Percentiles rank a stretch among this genome's conserved stretches.
Evolutionary conservation across 1,140 invertebrate species (phyloP).

Genomic region (Drosophila ambigua): DNA sequence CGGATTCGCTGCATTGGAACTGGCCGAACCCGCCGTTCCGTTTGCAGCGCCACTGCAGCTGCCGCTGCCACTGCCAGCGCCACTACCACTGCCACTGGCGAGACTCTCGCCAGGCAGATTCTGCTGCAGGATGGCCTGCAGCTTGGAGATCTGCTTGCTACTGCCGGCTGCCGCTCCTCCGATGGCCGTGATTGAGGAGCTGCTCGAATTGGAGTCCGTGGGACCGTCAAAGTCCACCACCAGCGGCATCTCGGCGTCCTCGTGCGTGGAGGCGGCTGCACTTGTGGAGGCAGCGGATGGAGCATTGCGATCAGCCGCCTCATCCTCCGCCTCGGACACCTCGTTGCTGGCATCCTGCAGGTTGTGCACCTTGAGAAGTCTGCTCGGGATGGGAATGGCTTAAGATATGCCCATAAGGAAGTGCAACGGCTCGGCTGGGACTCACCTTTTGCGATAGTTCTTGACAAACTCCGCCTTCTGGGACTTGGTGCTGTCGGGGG

Average conservation of each 20-base stretch:
- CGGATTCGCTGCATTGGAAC: not conserved
- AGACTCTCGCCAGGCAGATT: constrained; percentile 36
- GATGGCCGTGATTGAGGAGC: constrained; percentile 52
- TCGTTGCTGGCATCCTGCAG: constrained; percentile 87
- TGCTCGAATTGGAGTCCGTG: constrained; percentile 70
- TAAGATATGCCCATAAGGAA: not conserved
- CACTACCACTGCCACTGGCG: not conserved
- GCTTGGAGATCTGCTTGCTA: constrained; percentile 71
- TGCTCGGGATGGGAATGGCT: constrained; percentile 69
- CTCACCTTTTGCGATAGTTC: constrained; percentile 88
- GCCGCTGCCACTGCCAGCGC: not conserved
- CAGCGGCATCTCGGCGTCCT: constrained; percentile 53
- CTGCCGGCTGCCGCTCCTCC: constrained; percentile 9
- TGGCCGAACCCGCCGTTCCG: constrained; percentile 16
- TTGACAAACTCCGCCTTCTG: constrained; percentile 87
- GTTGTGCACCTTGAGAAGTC: constrained; percentile 89
- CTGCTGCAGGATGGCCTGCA: constrained; percentile 78
- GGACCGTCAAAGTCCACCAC: constrained; percentile 69
- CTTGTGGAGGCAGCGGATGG: constrained; percentile 12
- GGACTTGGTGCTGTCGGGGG: constrained; percentile 84
- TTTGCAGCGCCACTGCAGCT: not conserved
- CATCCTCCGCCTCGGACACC: constrained; percentile 74
- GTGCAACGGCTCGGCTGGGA: not conserved
- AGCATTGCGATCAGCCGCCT: constrained; percentile 28
- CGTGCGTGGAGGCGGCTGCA: constrained; percentile 1